Evolutionary conservation across 2,113 vertebrate genomes (phyloP).

Genomic region (Carassius carassius): DNA sequence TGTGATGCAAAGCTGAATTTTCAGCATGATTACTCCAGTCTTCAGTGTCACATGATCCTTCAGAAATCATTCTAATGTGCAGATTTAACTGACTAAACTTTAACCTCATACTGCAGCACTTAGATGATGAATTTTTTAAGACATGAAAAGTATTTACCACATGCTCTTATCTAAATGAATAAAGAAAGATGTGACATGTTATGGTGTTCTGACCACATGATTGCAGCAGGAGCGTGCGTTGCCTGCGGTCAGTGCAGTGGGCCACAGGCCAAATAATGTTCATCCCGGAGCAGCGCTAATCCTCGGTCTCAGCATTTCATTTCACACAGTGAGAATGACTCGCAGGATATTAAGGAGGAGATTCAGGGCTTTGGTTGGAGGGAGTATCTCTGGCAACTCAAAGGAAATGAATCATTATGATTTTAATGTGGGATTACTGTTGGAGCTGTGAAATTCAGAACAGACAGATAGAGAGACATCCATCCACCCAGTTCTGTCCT

Average conservation of each 20-base stretch:
- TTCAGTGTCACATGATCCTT: too few relatives aligned
- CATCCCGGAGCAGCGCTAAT: slow-evolving; percentile 44
- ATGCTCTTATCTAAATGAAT: not conserved
- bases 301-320: slow-evolving; percentile 52
- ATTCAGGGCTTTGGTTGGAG: slow-evolving; percentile 27
- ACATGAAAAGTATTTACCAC: not conserved
- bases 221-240: not conserved
- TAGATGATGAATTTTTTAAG: not conserved
- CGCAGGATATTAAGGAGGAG: slow-evolving; percentile 48
- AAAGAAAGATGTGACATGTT: not conserved
- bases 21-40: too few relatives aligned
- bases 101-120: not conserved
- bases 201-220: too few relatives aligned
- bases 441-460: slow-evolving; percentile 45
- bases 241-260: not conserved
- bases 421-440: slow-evolving; percentile 55
- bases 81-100: too few relatives aligned
- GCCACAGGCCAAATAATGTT: slow-evolving; percentile 4
- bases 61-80: too few relatives aligned
- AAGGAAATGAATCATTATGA: slow-evolving; percentile 60
- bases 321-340: slow-evolving; percentile 47
- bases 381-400: slow-evolving; percentile 27
- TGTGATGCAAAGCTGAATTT: too few relatives aligned
- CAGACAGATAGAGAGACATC: slow-evolving; percentile 16
- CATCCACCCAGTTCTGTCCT: not conserved